Evolutionary conservation across 37 sponge, comb jelly and placozoan genomes (phyloP).

Genomic region (Halichondria panicea): DNA sequence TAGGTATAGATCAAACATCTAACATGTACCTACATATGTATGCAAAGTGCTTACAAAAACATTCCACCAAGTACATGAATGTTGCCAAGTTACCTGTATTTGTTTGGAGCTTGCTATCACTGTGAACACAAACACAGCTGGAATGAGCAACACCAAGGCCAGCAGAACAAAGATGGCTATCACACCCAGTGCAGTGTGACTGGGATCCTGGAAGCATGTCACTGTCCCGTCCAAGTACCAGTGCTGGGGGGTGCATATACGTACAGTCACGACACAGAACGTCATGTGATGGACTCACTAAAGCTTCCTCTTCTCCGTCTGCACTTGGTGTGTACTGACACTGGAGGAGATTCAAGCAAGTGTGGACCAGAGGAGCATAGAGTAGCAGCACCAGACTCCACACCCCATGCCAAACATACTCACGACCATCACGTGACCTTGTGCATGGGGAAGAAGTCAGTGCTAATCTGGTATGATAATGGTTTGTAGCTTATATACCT

Average conservation of each 20-base stretch:
- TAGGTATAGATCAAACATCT: not conserved
- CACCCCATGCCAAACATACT: slow-evolving; percentile 46
- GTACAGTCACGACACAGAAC: not conserved
- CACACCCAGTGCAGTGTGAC: slow-evolving; percentile 45
- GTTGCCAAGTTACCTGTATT: no score
- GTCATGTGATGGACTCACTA: no score
- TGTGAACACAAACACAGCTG: slow-evolving; percentile 5
- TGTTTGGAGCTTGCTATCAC: not conserved
- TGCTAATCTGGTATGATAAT: not conserved
- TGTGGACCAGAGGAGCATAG: slow-evolving; percentile 59
- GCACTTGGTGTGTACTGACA: slow-evolving; percentile 25
- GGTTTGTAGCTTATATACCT: not conserved
- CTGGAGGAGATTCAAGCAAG: slow-evolving; percentile 47
- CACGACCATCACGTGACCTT: slow-evolving; percentile 23
- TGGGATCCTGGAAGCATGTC: slow-evolving; percentile 31
- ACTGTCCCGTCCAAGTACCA: slow-evolving; percentile 68
- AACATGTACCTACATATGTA: no score
- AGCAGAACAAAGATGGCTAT: slow-evolving; percentile 49
- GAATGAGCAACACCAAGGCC: slow-evolving; percentile 9
- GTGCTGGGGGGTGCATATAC: slow-evolving; percentile 10
- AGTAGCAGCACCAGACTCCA: slow-evolving; percentile 50
- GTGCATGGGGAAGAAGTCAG: not conserved
- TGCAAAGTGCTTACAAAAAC: not conserved
- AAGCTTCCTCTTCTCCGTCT: slow-evolving; percentile 5
- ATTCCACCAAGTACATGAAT: not conserved